Evolutionary conservation across 2,888 invertebrate species (phyloP), one percentile per base, ranked within the genome.

Genomic region (Nomada ruficornis): DNA sequence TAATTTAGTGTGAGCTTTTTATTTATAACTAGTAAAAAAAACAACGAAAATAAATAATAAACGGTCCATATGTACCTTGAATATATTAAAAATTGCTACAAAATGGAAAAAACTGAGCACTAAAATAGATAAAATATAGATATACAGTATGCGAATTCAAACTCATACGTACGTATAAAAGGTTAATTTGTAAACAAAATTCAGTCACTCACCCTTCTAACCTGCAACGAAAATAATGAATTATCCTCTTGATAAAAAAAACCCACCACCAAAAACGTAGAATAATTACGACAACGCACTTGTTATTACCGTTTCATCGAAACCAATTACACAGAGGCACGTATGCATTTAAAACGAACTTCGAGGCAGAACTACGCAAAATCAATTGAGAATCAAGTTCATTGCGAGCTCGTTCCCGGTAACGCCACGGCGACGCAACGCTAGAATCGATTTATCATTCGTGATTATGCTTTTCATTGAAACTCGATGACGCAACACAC

Each of bases 391-490:
- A 60, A 60, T 70, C 70, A 60, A 70, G 60, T 70, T 70, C 70
- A 60, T 70, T 60, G 70, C 60, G 15, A 60, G 59, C 70, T 2
- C 36, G 54, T 47, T 60, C 29, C 7, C 20, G 47, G n/a, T 50
- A 70, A 70, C 18, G 47, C 60, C 29, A 26, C 20, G 70, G 29
- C 70, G 9, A 9, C 7, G 26, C n/a, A 4, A 13, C 13, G n/a
- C n/a, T n/a, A 4, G 29, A 47, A 59, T 59, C 69, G 47, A 71
- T 71, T 52, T 71, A 71, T 62, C 62, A 18, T 7, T 7, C 1
- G 18, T n/a, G 42, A 71, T 71, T 62, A 71, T 42, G 47, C 70
- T 60, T 47, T 71, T 71, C 71, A 62, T 42, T 52, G 50, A 36
- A 62, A 60, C 23, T 4, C 26, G 2, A 13, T 52, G 29, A 71